These are phyloP conservation scores for Cirrhinus molitorella DNA, from an alignment of 2,797 vertebrate species.

Conservation along the genomic window DNA sequence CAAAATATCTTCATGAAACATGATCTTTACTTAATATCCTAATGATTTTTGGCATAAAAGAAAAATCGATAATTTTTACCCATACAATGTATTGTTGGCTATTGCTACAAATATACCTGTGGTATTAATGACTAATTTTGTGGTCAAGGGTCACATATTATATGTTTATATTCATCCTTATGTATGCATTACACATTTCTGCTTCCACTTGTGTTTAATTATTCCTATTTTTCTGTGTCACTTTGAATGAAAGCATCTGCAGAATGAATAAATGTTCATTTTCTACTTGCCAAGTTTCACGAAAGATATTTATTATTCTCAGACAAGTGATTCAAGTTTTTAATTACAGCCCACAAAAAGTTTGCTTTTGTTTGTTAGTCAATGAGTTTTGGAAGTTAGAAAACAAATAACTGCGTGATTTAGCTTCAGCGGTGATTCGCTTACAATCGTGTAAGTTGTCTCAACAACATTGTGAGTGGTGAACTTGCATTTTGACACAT, in stretches of 20 bases:
- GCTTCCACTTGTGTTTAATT: background rate
- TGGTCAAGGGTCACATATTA: too few species aligned
- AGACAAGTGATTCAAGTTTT: conserved; percentile 6
- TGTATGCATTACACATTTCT: background rate
- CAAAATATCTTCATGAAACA: too few species aligned
- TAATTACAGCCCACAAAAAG: conserved; percentile 5
- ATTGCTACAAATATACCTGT: too few species aligned
- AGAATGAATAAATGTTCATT: conserved; percentile 10
- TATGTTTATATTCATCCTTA: background rate
- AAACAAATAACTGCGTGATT: background rate
- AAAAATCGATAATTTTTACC: too few species aligned
- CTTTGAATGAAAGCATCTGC: background rate
- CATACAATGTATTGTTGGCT: too few species aligned
- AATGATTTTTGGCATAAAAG: too few species aligned
- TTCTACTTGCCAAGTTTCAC: background rate
- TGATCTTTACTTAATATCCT: too few species aligned
- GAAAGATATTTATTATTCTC: conserved; percentile 14
- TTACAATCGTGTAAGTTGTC: background rate
- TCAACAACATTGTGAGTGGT: background rate
- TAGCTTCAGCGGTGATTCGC: background rate
- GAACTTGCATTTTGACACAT: conserved; percentile 1
- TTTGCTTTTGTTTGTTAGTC: background rate
- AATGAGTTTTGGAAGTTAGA: background rate
- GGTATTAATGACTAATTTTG: too few species aligned
- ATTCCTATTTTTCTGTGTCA: background rate